These are phyloP conservation scores for Sylvilagus bachmani DNA, from an alignment of 2,113 vertebrate species.

Conservation along the genomic window DNA sequence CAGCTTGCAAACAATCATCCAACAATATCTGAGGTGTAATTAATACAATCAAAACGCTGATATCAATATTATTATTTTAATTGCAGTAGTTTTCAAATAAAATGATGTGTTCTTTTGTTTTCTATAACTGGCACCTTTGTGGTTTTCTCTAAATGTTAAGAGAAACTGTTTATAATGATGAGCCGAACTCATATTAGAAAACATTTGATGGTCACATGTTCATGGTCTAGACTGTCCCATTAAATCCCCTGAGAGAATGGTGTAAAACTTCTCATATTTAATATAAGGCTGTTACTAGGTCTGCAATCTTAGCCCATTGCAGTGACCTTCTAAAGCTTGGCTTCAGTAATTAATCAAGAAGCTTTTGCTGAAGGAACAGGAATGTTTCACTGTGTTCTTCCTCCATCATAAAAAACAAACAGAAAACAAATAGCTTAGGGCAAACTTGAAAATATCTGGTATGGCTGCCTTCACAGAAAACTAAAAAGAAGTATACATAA, in stretches of 20 bases:
- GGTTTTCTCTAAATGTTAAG: neutral
- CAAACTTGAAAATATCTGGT: neutral
- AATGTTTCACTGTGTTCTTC: neutral
- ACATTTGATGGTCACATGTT: neutral
- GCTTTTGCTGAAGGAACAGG: neutral
- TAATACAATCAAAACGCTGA: neutral
- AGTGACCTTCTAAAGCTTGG: neutral
- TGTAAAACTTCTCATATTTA: neutral
- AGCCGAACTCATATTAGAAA: neutral
- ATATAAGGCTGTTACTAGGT: neutral
- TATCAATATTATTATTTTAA: neutral
- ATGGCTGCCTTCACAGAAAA: neutral
- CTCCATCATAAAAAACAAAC: neutral
- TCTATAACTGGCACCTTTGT: neutral
- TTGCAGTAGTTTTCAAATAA: neutral
- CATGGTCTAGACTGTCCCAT: neutral
- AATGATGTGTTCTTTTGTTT: neutral
- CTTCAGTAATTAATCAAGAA: neutral
- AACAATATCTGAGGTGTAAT: neutral
- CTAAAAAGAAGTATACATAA: neutral
- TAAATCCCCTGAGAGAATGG: neutral
- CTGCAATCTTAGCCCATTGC: neutral
- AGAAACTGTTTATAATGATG: neutral
- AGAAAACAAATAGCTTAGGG: neutral
- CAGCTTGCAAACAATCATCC: neutral